Evolutionary conservation across 2,888 invertebrate genomes (phyloP), one percentile per base, ranked within the genome.

Genomic region (Diarsia mendica): DNA sequence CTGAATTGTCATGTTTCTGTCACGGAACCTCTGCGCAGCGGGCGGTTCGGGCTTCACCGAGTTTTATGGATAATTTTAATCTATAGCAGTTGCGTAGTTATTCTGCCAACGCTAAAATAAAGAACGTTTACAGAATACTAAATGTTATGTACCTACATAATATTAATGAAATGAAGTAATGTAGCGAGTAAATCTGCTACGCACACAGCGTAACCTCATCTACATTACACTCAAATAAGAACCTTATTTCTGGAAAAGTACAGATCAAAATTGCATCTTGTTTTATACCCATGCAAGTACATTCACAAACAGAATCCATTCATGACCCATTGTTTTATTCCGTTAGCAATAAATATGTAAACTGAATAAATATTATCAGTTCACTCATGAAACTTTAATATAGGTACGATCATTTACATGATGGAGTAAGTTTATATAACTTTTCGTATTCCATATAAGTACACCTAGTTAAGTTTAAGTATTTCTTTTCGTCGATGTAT

Each of bases 311-410:
- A 73, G 79, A 80, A 74, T 81, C 79, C 84, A 84, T 87, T 87
- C 88, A 84, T 85, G 77, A 81, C 84, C 86, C 79, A 87, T 87
- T 87, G 88, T 87, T 81, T 82, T 71, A 76, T 80, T 84, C 80
- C 79, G 82, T 84, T 84, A 77, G 58, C 73, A 81, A 85, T 82
- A 82, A 82, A 84, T 84, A 84, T 84, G 75, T 72, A 79, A 78
- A 67, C 77, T 51, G 84, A 79, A 87, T 87, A 87, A 84, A 76
- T 79, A 73, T 83, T 70, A n/a, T n/a, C n/a, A n/a, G n/a, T n/a
- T 66, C 44, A 61, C 68, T 83, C 75, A 68, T 76, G 72, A 76
- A 75, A 71, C 28, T 68, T 80, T 70, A 78, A 3, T 61, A 71
- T 69, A 51, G 58, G 23, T 69, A 53, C 64, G 39, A 73, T 79